These are phyloP conservation scores for Acanthopagrus latus DNA, from an alignment of 2,797 vertebrate genomes.

Conservation along the genomic window DNA sequence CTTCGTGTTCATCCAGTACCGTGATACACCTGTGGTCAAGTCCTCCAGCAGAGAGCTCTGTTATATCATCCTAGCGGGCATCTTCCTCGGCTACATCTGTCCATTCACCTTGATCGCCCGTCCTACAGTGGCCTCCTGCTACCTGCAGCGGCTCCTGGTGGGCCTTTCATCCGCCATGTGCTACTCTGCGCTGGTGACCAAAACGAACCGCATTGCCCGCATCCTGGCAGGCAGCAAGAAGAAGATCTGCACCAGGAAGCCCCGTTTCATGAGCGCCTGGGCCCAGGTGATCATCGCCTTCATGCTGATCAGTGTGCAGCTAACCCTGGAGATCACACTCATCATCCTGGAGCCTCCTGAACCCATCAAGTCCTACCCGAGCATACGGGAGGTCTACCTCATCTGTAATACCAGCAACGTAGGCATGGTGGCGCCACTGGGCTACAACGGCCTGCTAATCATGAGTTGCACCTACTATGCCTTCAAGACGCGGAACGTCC, in stretches of 20 bases:
- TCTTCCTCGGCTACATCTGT: constrained; percentile 97
- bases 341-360: constrained; percentile 97
- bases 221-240: constrained; percentile 99
- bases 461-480: constrained; percentile 99
- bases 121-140: constrained; percentile 94
- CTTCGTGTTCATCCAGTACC: constrained; percentile 97
- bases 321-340: constrained; percentile 93
- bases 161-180: constrained; percentile 98
- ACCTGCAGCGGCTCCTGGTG: constrained; percentile 96
- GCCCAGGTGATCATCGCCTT: constrained; percentile 97
- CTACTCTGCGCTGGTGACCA: constrained; percentile 97
- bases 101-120: constrained; percentile 97
- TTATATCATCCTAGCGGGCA: constrained; percentile 97
- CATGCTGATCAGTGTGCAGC: constrained; percentile 94
- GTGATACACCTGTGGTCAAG: constrained; percentile 98
- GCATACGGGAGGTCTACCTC: constrained; percentile 96
- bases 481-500: constrained; percentile 99
- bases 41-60: constrained; percentile 98
- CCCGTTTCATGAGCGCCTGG: constrained; percentile 99
- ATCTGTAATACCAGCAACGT: constrained; percentile 99
- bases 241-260: constrained; percentile 98
- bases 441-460: constrained; percentile 98
- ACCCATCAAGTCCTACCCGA: constrained; percentile 96
- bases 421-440: constrained; percentile 95
- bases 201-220: constrained; percentile 98